A percentile compares a stretch with the other conserved stretches of the same genome.
phyloP scores from a whole-genome alignment of 2,797 vertebrate genomes.

The Echeneis naucrates region DNA sequence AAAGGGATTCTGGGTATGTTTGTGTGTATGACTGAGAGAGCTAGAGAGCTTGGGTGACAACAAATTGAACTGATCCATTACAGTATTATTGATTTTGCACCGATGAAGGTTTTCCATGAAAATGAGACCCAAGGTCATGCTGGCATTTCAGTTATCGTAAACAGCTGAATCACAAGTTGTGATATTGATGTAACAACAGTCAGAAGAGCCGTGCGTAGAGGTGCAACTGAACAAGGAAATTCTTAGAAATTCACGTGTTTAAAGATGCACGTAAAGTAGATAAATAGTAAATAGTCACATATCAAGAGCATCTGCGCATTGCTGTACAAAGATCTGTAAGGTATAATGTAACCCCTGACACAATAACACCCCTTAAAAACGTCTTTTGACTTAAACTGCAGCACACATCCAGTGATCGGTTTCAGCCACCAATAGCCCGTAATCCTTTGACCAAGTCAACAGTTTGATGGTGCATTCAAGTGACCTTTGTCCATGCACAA shows the following conservation, averaged over 20 bases:
- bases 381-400: conserved; percentile 11
- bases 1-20: conserved; percentile 1
- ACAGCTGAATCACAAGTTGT: conserved; percentile 11
- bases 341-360: not conserved
- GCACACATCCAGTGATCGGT: conserved; percentile 16
- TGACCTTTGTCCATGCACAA: conserved; percentile 12
- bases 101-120: conserved; percentile 57
- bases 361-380: not conserved
- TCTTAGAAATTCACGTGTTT: not conserved
- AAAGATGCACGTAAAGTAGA: not conserved
- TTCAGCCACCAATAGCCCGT: conserved; percentile 3
- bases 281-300: no score
- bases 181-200: conserved; percentile 33
- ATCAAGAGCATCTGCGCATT: not conserved
- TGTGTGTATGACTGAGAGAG: not conserved
- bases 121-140: conserved; percentile 57
- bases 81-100: conserved; percentile 49
- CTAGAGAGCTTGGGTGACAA: not conserved
- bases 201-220: not conserved
- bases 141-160: conserved; percentile 18
- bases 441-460: conserved; percentile 3
- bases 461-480: conserved; percentile 23
- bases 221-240: not conserved
- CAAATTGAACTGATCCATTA: conserved; percentile 35
- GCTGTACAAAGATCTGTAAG: not conserved